Base-by-base conservation (phyloP, 2,888 invertebrate genomes). In the Tuta absoluta region DNA sequence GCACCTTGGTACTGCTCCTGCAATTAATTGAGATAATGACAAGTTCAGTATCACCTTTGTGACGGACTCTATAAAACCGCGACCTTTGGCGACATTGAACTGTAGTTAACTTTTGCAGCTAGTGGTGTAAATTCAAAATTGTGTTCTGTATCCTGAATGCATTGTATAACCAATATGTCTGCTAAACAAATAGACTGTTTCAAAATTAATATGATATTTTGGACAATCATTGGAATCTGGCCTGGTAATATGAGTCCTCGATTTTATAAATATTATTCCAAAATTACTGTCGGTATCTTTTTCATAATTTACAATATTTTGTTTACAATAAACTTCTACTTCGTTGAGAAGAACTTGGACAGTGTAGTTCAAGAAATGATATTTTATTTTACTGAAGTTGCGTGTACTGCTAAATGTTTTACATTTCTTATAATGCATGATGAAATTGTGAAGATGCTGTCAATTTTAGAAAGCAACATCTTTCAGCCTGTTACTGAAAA, bases 361-460 rank as follows among this genome's bases (percentile, higher is more conserved):
- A 58, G 72, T 24, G 74, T 84, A 64, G 76, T 85, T 14, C 82
- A 81, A 62, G 81, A 85, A 70, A 66, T 83, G 73, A 68, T 86
- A 65, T 82, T 87, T 69, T 86, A 81, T 72, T 83, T 85, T 28
- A 82, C 79, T 0, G 75, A 77, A 63, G 3, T 84, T 1, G 66
- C 78, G 21, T 71, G 79, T 1, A 21, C 69, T 7, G 79, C 80
- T 1, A 87, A 85, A 77, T 78, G 75, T 7, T 37, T 86, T 2
- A 84, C 84, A 0, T 79, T 80, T 70, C 45, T 78, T 0, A 62
- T 79, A 2, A 69, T 74, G 71, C 75, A 69, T 14, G 63, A 74
- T 0, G 76, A 80, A 68, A 80, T 86, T 38, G 53, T 63, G 11
- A 49, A 71, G 12, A 69, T 84, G 19, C 65, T 88, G 7, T 60